These are phyloP conservation scores for Orthosia cruda DNA, from an alignment of 2,888 invertebrate genomes.

Conservation along the genomic window DNA sequence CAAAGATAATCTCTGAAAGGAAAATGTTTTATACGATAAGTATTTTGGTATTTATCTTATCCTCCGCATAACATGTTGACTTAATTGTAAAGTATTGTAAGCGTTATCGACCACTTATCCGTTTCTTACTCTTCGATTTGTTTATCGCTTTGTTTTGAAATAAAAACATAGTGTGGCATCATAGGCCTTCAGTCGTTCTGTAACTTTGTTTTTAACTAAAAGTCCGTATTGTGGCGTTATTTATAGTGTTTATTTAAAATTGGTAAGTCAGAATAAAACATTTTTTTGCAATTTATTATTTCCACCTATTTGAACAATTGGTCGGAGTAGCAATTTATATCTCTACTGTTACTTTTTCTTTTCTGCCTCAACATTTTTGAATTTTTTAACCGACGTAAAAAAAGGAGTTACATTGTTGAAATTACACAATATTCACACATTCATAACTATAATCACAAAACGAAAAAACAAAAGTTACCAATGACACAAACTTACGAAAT, in stretches of 20 bases:
- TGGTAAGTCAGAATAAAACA: constrained; percentile 21
- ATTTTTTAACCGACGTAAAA: neutral
- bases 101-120: constrained; percentile 42
- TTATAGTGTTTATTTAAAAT: neutral
- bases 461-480: too few relatives aligned
- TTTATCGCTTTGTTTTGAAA: constrained; percentile 20
- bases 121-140: neutral
- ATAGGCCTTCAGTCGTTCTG: constrained; percentile 3
- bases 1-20: constrained; percentile 7
- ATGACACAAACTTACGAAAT: too few relatives aligned
- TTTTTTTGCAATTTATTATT: neutral
- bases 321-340: neutral
- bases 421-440: too few relatives aligned
- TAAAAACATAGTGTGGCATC: constrained; percentile 30
- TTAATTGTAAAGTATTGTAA: constrained; percentile 57
- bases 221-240: neutral
- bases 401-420: too few relatives aligned
- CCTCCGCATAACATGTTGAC: constrained; percentile 19
- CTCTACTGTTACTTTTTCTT: neutral
- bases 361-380: neutral
- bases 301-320: neutral
- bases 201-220: neutral
- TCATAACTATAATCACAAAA: too few relatives aligned
- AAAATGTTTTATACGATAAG: constrained; percentile 4
- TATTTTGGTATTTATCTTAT: constrained; percentile 33